Base-by-base conservation (phyloP, 1,140 invertebrate species). In the Drosophila athabasca region DNA sequence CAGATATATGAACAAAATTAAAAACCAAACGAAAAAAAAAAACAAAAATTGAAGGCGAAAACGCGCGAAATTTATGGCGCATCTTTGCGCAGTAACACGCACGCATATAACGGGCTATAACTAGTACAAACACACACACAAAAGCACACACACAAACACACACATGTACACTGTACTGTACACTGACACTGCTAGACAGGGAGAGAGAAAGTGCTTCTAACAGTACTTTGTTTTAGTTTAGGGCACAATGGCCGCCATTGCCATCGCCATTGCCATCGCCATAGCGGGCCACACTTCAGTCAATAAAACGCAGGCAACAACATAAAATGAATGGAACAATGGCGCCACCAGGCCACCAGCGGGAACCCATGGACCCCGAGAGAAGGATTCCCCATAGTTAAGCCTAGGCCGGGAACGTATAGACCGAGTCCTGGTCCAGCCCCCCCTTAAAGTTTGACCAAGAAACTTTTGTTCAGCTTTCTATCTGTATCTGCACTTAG, bases 11-110 rank as follows among this genome's bases (percentile, higher is more conserved):
- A 39, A 13, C 11, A 5, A 39, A 62, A 62, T 62, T 54, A 66
- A 70, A 80, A 80, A 50, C 51, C 35, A 55, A 61, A 46, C 19
- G 58, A 46, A 46, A 57, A 4, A 9, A 9, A 57, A 74, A 68
- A 71, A 84, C 79, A 64, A 76, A 72, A 85, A 85, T 67, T 85
- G 65, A 85, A 87, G 81, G 74, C 78, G 83, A 87, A 87, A 87
- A 87, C 53, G 82, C 83, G 82, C 83, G 74, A 87, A 87, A 87
- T 87, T 87, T 87, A 87, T 87, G 82, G 69, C 83, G 51, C 83
- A 87, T 87, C 82, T 87, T 88, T 87, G 74, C 82, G 83, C 82
- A 82, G 82, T 87, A 85, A 85, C 82, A 85, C 82, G 82, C 82
- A 85, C 82, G 82, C 78, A 87, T 73, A 82, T 85, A 85, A 85